Evolutionary conservation across 2,888 invertebrate genomes (phyloP), one percentile per base, ranked within the genome.

Genomic region (Allacma fusca): DNA sequence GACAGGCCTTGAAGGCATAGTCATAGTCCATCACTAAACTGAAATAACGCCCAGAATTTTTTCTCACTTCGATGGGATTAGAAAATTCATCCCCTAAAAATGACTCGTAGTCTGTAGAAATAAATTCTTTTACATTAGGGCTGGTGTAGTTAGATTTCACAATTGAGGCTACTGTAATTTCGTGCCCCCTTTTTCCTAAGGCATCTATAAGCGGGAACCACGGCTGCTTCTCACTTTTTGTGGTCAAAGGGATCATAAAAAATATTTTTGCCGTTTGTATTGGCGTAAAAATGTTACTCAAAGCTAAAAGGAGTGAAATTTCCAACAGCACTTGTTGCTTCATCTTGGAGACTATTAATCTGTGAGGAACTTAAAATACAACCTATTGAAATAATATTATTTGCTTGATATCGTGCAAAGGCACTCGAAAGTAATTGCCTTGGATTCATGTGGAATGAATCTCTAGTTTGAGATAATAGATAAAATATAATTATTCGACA

Each of bases 171-270:
- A 59, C 59, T 7, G 59, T 59, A 23, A 59, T n/a, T 59, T 59
- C n/a, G 23, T 59, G 59, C 7, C 59, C 59, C 5, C 59, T 7
- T 23, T 59, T 7, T 13, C 59, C 59, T n/a, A 59, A 59, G 19
- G 59, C 59, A n/a, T 59, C 59, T 21, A 59, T 59, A 23, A 59
- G 23, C 23, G 59, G 59, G 5, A 59, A 59, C 19, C 19, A 23
- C n/a, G 59, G 59, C 59, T 59, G 12, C 59, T 59, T 59, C n/a
- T 59, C 59, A n/a, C 59, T 59, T 59, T 59, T 59, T n/a, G 59
- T 59, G 5, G 59, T 59, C 59, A 59, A n/a, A 5, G 59, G 12
- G 9, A 59, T 59, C 59, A 59, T 7, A 7, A n/a, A 7, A 59
- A 59, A 59, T 59, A 59, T 59, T n/a, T 59, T 59, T 13, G 59